Percentiles rank a stretch among this genome's conserved stretches.
Conservation (phyloP, 2,797 vertebrate genomes). For the Periparus ater region DNA sequence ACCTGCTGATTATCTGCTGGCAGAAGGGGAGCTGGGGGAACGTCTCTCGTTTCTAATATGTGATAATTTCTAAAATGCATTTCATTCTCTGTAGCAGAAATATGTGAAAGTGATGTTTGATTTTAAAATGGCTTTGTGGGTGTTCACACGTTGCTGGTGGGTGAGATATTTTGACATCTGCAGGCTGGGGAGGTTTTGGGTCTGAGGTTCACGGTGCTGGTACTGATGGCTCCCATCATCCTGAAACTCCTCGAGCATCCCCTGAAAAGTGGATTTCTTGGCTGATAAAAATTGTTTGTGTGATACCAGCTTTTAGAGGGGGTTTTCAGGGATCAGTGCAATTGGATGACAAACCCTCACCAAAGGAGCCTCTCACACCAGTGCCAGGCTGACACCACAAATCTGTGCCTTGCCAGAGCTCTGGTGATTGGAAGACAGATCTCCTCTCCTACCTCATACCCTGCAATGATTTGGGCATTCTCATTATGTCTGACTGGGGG, state of each 20-base stretch:
- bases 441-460: neutral
- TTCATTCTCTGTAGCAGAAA: neutral
- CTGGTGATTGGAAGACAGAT: neutral
- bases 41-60: accelerated
- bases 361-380: neutral
- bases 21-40: neutral
- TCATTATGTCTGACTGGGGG: neutral
- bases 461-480: neutral
- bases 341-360: neutral
- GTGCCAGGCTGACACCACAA: neutral
- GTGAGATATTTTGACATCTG: neutral
- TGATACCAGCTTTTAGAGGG: neutral
- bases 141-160: neutral
- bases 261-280: neutral
- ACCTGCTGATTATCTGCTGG: neutral
- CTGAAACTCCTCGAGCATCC: accelerated
- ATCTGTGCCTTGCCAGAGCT: neutral
- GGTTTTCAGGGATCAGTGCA: neutral
- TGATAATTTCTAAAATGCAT: neutral
- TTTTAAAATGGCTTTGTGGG: neutral
- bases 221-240: neutral
- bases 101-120: neutral
- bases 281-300: neutral
- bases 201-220: neutral
- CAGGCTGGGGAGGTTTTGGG: neutral